Evolutionary conservation across 2,888 invertebrate genomes (phyloP).

Genomic region (Megamerina dolium): DNA sequence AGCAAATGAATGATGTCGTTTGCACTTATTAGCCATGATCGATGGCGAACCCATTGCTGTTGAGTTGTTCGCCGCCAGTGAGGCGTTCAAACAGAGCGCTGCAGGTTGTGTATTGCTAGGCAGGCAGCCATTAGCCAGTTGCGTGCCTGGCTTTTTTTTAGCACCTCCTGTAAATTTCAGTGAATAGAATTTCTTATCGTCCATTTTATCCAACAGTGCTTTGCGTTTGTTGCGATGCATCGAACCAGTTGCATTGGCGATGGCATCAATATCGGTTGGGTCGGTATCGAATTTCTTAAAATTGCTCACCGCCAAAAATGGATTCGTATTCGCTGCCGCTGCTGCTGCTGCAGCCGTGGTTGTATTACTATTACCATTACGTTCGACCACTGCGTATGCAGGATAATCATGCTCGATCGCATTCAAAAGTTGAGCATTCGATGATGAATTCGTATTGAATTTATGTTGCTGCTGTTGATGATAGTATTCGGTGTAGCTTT

Average conservation of each 20-base stretch:
- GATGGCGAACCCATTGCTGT: slow-evolving; percentile 11
- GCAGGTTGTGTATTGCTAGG: slow-evolving; percentile 24
- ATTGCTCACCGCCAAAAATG: slow-evolving; percentile 42
- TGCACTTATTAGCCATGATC: slow-evolving; percentile 33
- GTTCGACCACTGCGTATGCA: slow-evolving; percentile 39
- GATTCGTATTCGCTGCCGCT: slow-evolving; percentile 35
- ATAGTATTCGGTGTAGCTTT: slow-evolving; percentile 47
- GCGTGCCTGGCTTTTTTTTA: slow-evolving; percentile 18
- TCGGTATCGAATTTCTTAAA: slow-evolving; percentile 40
- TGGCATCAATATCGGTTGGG: slow-evolving; percentile 14
- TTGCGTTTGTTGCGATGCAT: slow-evolving; percentile 33
- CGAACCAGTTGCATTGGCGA: slow-evolving; percentile 20
- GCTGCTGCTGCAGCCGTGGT: slow-evolving; percentile 12
- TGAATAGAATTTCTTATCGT: slow-evolving; percentile 47
- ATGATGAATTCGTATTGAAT: slow-evolving; percentile 14
- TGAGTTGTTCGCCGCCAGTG: slow-evolving; percentile 13
- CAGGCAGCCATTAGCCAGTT: slow-evolving; percentile 10
- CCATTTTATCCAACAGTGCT: slow-evolving; percentile 28
- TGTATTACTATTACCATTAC: slow-evolving; percentile 13
- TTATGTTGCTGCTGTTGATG: slow-evolving; percentile 39
- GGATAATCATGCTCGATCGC: slow-evolving; percentile 41
- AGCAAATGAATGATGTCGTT: slow-evolving; percentile 49
- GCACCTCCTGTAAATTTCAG: slow-evolving; percentile 37
- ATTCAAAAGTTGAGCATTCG: slow-evolving; percentile 35
- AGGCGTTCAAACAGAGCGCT: slow-evolving; percentile 4